Evolutionary conservation across 2,113 vertebrate genomes (phyloP).

Genomic region (Pleuronectes platessa): DNA sequence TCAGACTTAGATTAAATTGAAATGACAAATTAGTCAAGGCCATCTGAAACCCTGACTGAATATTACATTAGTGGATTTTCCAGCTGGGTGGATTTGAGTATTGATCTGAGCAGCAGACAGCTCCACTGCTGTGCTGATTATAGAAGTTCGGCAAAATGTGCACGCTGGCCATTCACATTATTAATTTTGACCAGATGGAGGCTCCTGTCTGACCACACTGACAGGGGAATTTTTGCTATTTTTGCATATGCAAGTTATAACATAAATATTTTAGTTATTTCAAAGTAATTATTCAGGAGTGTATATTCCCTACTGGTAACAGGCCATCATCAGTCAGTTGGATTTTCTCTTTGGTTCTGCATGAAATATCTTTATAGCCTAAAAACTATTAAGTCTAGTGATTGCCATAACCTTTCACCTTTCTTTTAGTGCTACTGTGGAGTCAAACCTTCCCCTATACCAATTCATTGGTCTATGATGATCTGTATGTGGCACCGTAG

Average conservation of each 20-base stretch:
- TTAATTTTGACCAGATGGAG: constrained; percentile 2
- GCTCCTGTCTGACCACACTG: background rate
- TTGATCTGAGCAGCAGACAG: constrained; percentile 48
- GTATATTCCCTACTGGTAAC: background rate
- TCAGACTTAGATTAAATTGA: constrained; percentile 38
- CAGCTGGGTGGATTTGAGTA: constrained; percentile 48
- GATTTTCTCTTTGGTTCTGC: background rate
- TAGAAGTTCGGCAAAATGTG: constrained; percentile 27
- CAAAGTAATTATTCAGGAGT: constrained; percentile 15
- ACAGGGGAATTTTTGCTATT: background rate
- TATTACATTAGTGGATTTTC: constrained; percentile 52
- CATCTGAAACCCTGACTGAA: constrained; percentile 36
- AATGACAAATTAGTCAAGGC: constrained; percentile 45
- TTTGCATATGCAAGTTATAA: constrained; percentile 23
- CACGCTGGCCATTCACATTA: constrained; percentile 13
- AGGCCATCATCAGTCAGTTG: background rate
- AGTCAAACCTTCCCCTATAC: too few relatives aligned
- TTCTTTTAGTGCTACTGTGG: background rate
- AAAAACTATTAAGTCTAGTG: background rate
- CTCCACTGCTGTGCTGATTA: background rate
- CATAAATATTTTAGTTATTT: background rate
- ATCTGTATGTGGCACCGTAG: too few relatives aligned
- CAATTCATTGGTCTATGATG: too few relatives aligned
- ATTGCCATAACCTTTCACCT: background rate
- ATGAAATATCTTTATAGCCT: background rate